Evolutionary conservation across 1,140 invertebrate species (phyloP), one percentile per base, ranked within the genome.

Genomic region (Heliconius eleuchia): DNA sequence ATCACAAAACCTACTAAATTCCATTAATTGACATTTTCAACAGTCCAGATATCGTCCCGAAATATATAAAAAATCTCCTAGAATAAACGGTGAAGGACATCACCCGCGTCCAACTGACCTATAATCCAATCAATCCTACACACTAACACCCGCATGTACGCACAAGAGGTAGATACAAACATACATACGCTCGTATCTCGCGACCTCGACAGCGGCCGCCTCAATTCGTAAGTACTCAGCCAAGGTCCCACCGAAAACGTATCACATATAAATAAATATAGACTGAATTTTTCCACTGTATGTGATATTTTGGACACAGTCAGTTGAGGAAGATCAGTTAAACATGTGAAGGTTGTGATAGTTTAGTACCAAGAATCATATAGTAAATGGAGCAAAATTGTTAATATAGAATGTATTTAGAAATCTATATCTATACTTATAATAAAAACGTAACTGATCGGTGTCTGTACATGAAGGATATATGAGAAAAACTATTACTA

Each of bases 151-250:
- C 80, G 74, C 77, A 77, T 82, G 79, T 85, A 80, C 23, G 50
- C 19, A 52, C 50, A 19, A 52, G 18, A 52, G 18, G 18, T 19
- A 52, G 50, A 66, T 30, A 66, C 60, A 66, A 66, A 66, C 23
- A n/a, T n/a, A 27, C 60, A 30, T 18, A 30, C 27, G 9, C 23
- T 66, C 60, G 60, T 84, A 83, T 84, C 83, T 78, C 5, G 73
- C 80, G 89, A 84, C 89, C 90, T 92, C 89, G 88, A 74, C 73
- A 77, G 83, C 80, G 87, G 85, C 89, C 86, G 81, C 75, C 82
- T 87, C 84, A 87, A 90, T 89, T 88, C 83, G 84, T 88, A 88
- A 88, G 86, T 76, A 80, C 82, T 84, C 79, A 82, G 60, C 85
- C 90, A 91, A 92, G 88, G 90, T 89, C 83, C 82, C 74, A 74